Conservation (phyloP, 2,797 vertebrate genomes). For the Phrynocephalus forsythii region DNA sequence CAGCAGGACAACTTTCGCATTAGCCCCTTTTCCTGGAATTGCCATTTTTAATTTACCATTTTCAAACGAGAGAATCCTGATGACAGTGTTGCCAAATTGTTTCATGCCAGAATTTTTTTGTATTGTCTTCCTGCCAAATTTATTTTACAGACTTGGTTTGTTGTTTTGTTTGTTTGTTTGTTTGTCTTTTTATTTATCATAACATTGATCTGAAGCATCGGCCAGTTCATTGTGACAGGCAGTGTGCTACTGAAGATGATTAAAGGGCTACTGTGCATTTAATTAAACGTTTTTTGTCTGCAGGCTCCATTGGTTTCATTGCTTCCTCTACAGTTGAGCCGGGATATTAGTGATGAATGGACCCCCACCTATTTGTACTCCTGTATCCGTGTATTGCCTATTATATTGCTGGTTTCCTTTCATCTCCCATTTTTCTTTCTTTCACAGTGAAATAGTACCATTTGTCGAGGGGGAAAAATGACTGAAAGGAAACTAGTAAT, state of each 20-base stretch:
- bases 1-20: neutral
- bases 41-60: neutral
- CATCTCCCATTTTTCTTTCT: neutral
- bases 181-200: neutral
- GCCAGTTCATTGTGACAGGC: neutral
- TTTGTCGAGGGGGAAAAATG: neutral
- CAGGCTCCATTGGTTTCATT: neutral
- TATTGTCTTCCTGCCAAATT: neutral
- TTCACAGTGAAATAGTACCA: neutral
- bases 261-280: neutral
- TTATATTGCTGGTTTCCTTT: neutral
- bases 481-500: neutral
- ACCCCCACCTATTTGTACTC: neutral
- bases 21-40: neutral
- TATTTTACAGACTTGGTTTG: neutral
- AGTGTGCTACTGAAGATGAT: neutral
- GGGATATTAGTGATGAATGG: neutral
- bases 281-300: neutral
- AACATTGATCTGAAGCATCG: neutral
- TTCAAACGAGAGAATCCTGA: neutral
- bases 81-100: neutral
- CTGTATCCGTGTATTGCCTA: neutral
- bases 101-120: neutral
- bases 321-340: neutral
- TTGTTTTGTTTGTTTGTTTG: neutral